A percentile compares a stretch with the other conserved stretches of the same genome.
Evolutionary conservation across 2,113 vertebrate genomes (phyloP).

Genomic region (Speoplatyrhinus poulsoni): DNA sequence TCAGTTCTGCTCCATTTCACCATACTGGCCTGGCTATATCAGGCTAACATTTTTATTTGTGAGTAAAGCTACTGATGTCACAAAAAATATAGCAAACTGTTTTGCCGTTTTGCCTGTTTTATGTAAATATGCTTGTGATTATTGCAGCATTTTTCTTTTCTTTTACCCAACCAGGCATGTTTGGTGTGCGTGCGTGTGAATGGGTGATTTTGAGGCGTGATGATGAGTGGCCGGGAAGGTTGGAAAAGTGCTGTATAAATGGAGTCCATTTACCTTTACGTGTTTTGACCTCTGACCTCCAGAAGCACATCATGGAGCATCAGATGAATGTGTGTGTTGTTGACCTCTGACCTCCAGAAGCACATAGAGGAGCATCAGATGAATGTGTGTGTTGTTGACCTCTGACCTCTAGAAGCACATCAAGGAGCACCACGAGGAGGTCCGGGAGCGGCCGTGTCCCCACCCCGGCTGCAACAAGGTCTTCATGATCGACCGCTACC

Average conservation of each 20-base stretch:
- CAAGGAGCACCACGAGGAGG: slow-evolving; percentile 94
- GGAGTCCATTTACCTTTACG: no score
- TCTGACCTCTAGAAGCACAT: slow-evolving; percentile 86
- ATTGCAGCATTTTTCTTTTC: not conserved
- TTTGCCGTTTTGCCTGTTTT: not conserved
- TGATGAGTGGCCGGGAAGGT: no score
- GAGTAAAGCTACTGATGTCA: not conserved
- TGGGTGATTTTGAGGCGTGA: no score
- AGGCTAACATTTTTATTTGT: no score
- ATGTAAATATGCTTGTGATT: not conserved
- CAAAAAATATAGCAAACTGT: no score
- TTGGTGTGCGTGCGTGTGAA: no score
- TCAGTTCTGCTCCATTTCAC: no score
- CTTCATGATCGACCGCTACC: slow-evolving; percentile 97
- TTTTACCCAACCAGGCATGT: not conserved
- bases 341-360: not conserved
- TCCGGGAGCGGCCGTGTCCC: slow-evolving; percentile 91
- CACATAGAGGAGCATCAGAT: not conserved
- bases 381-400: not conserved
- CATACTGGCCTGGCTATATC: no score
- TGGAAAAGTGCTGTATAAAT: no score
- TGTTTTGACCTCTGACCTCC: no score
- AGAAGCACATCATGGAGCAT: no score
- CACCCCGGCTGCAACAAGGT: slow-evolving; percentile 98
- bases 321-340: not conserved